Evolutionary conservation across 2,888 invertebrate genomes (phyloP), one percentile per base, ranked within the genome.

Genomic region (Noctua janthina): DNA sequence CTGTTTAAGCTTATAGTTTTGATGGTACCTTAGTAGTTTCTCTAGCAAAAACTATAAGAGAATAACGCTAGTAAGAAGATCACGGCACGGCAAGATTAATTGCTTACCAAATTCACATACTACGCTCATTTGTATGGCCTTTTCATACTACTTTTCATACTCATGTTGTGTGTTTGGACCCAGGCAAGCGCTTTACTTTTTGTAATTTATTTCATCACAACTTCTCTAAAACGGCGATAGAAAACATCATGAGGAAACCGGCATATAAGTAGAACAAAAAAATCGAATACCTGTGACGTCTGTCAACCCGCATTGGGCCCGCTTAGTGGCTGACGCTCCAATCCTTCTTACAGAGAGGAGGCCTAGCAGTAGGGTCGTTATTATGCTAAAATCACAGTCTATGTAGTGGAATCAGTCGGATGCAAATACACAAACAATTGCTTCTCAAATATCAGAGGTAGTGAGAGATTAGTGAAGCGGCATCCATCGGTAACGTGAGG

Each of bases 401-500:
- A 56, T 54, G 6, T 39, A 66, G 49, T 56, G 11, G 2, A 77
- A 75, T 51, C 67, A 80, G 64, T 78, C 46, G 15, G 17, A 81
- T 77, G 81, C 82, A 79, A 74, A 86, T 56, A 81, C 83, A 83
- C 68, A n/a, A 76, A 76, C 85, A 80, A 83, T 78, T 68, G 73
- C 78, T 68, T 83, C 86, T 86, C 85, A 80, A 86, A 83, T 86
- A 86, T 76, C 85, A 35, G 46, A 74, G 67, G 59, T 77, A 64
- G 77, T 73, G 76, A 83, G 81, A 85, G 78, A 87, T 87, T 87
- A 87, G 87, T 82, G 67, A 64, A 54, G 68, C 62, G 59, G 46
- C 79, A 81, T 82, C 84, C 75, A 79, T 81, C 75, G 76, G 87
- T 82, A 87, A 87, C 80, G 85, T 76, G 87, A 87, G 80, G 66